Percentiles rank a stretch among this genome's conserved stretches.
Evolutionary conservation across 2,113 vertebrate genomes (phyloP).

Genomic region (Glaucomys volans): DNA sequence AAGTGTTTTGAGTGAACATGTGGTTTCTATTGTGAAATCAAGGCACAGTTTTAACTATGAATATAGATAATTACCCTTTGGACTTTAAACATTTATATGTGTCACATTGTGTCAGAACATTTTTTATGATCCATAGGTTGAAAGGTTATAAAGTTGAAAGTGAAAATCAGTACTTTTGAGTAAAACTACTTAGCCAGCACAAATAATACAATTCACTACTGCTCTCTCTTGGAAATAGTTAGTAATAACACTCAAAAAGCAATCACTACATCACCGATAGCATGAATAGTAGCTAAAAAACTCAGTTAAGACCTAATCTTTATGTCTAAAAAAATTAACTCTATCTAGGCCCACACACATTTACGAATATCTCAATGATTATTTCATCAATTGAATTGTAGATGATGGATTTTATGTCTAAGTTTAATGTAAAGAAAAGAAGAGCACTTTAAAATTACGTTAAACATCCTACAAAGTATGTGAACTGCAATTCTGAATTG

Average conservation of each 20-base stretch:
- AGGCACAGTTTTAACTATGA: slow-evolving; percentile 90
- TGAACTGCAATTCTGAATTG: slow-evolving; percentile 18
- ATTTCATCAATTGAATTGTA: slow-evolving; percentile 33
- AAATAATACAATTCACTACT: slow-evolving; percentile 88
- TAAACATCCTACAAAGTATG: slow-evolving; percentile 11
- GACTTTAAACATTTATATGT: slow-evolving; percentile 92
- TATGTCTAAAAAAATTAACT: slow-evolving; percentile 67
- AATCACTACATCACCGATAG: slow-evolving; percentile 43
- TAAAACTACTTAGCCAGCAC: slow-evolving; percentile 73
- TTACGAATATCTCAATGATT: slow-evolving; percentile 43
- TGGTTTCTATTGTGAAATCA: slow-evolving; percentile 92
- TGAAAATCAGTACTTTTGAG: slow-evolving; percentile 83
- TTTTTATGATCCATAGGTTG: slow-evolving; percentile 91
- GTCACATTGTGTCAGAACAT: slow-evolving; percentile 88
- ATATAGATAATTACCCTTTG: slow-evolving; percentile 92
- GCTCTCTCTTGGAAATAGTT: slow-evolving; percentile 89
- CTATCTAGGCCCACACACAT: slow-evolving; percentile 23
- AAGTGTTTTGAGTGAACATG: slow-evolving; percentile 90
- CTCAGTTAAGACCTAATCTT: not conserved
- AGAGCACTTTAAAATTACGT: slow-evolving; percentile 43
- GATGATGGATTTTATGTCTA: not conserved
- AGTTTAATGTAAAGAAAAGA: slow-evolving; percentile 68
- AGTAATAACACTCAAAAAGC: slow-evolving; percentile 83
- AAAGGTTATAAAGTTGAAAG: slow-evolving; percentile 90
- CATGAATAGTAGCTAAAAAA: slow-evolving; percentile 59